Evolutionary conservation across 2,888 invertebrate genomes (phyloP), one percentile per base, ranked within the genome.

Genomic region (Cataglyphis rosenhaueri): DNA sequence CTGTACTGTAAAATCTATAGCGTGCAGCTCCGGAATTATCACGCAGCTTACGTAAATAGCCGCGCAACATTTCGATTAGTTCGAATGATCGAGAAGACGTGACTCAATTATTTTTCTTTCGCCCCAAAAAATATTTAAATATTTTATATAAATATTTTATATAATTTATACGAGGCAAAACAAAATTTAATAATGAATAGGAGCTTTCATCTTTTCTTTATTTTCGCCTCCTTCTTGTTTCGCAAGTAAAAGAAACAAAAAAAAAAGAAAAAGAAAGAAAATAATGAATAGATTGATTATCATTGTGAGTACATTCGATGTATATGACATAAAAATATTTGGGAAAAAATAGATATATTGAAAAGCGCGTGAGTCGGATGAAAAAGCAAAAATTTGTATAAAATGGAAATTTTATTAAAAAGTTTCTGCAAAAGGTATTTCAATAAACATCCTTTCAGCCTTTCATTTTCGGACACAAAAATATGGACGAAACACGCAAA

Each of bases 391-490:
- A 59, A 32, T 79, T 78, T 78, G 10, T 70, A 44, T 70, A n/a
- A 71, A 78, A 61, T 79, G 44, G 25, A 71, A 3, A 71, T 79
- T 79, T 78, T 48, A 71, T 79, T 71, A 79, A 70, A 66, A 66
- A 59, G 35, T 71, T 59, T 52, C 38, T 70, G 44, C 32, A 59
- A 79, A 71, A 71, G 59, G 59, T 25, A 61, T 79, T 79, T 79
- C 70, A 79, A 79, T 71, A 57, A 71, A 59, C 44, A 59, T 59
- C 18, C 44, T 61, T 79, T 59, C 44, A 57, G 44, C 44, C 48
- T 48, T 78, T 59, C 59, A 44, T 79, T 79, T 79, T 52, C 44
- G 59, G 18, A 71, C 48, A 71, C 10, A 70, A 70, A 78, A 70
- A 59, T 71, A 41, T 15, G 44, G 44, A 29, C 32, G 57, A 44